phyloP scores from a whole-genome alignment of 2,113 vertebrate genomes.

The Amphiprion ocellaris region DNA sequence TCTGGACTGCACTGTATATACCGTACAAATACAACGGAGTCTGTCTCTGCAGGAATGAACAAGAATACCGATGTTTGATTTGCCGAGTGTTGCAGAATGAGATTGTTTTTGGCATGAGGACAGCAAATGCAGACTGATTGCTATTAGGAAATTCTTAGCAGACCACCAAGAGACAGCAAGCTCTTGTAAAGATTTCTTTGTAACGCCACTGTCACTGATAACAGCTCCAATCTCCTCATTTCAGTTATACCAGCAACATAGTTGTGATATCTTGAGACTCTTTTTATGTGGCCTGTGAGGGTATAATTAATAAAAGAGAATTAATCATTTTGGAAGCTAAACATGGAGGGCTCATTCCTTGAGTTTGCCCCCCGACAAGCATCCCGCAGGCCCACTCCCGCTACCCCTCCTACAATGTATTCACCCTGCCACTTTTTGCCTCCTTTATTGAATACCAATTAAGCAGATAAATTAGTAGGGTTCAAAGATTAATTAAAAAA shows the following conservation, averaged over 20 bases:
- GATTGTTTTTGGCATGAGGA: background rate
- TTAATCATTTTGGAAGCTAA: constrained; percentile 80
- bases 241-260: constrained; percentile 49
- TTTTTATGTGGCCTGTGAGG: constrained; percentile 72
- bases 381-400: constrained; percentile 62
- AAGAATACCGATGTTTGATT: background rate
- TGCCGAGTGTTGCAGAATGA: background rate
- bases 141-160: constrained; percentile 3
- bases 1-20: background rate
- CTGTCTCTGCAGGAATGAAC: background rate
- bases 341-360: constrained; percentile 69
- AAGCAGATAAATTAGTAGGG: constrained; percentile 79
- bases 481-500: constrained; percentile 82
- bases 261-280: constrained; percentile 63
- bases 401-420: constrained; percentile 38
- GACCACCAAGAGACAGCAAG: constrained; percentile 22
- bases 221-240: constrained; percentile 54
- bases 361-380: constrained; percentile 67
- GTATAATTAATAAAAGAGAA: constrained; percentile 82
- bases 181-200: constrained; percentile 18
- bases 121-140: background rate
- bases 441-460: constrained; percentile 80
- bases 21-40: background rate
- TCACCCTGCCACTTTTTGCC: constrained; percentile 53
- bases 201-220: constrained; percentile 17